phyloP scores from a whole-genome alignment of 2,113 vertebrate species.

The Triplophysa rosa region DNA sequence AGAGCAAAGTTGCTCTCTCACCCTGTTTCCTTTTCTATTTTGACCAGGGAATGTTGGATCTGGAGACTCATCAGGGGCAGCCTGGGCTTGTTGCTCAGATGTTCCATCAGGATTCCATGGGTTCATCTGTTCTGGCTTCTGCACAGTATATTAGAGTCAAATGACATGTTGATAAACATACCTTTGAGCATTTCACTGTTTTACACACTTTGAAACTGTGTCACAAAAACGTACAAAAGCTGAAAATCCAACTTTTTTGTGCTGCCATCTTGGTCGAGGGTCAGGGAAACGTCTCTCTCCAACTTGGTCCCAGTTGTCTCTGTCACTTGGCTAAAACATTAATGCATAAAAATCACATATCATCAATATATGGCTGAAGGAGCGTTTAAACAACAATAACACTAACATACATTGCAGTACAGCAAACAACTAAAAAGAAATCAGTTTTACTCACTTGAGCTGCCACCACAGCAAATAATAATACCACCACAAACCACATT shows the following conservation, averaged over 20 bases:
- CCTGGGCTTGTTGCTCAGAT: not conserved
- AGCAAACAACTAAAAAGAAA: too few relatives aligned
- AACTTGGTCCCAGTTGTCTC: not conserved
- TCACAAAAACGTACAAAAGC: not conserved
- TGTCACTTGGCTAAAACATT: slow-evolving; percentile 12
- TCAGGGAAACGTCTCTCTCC: not conserved
- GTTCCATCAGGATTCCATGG: not conserved
- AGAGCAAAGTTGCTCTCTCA: not conserved
- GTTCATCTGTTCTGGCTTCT: not conserved
- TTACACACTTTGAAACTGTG: not conserved
- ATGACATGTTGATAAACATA: not conserved
- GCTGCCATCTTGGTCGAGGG: not conserved
- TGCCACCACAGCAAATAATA: slow-evolving; percentile 28
- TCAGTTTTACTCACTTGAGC: slow-evolving; percentile 36
- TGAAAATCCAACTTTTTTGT: not conserved
- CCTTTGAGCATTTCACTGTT: not conserved
- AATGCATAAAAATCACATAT: not conserved
- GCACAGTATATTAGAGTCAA: not conserved
- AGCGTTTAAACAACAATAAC: too few relatives aligned
- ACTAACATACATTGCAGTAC: too few relatives aligned
- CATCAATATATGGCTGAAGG: not conserved
- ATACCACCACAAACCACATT: slow-evolving; percentile 34
- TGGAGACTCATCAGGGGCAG: not conserved
- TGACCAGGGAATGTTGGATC: not conserved
- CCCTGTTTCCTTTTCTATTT: not conserved